These are phyloP conservation scores for Myodes glareolus DNA, from an alignment of 2,113 vertebrate species.

Conservation along the genomic window DNA sequence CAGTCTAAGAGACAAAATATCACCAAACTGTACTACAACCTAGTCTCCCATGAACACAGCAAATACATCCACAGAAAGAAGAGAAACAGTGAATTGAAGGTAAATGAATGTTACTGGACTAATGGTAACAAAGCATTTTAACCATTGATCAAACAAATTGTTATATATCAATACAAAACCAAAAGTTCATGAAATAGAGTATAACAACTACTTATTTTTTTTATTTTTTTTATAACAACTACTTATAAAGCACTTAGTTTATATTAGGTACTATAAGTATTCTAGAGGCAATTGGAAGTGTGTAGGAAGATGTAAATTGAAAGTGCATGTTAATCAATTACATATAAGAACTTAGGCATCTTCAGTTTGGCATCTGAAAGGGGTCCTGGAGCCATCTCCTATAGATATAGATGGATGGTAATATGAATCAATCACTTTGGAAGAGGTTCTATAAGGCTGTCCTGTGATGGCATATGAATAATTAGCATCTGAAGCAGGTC, in stretches of 20 bases:
- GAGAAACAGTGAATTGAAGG: no score
- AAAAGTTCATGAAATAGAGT: not conserved
- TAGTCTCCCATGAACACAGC: not conserved
- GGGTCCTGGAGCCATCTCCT: not conserved
- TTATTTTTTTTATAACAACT: not conserved
- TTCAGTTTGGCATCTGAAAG: not conserved
- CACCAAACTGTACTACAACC: not conserved
- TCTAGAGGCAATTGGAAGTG: not conserved
- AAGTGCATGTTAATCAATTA: not conserved
- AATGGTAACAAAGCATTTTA: not conserved
- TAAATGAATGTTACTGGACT: not conserved
- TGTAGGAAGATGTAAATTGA: not conserved
- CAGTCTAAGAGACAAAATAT: not conserved
- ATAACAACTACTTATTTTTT: not conserved
- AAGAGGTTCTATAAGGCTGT: not conserved
- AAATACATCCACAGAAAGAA: not conserved
- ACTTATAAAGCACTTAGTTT: not conserved
- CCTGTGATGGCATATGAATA: not conserved
- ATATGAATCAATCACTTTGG: not conserved
- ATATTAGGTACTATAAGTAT: not conserved
- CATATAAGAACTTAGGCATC: not conserved
- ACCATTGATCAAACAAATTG: not conserved
- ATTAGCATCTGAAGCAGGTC: not conserved
- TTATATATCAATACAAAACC: not conserved
- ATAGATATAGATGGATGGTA: not conserved